phyloP scores from a whole-genome alignment of 2,797 vertebrate genomes.

The Anguilla anguilla region DNA sequence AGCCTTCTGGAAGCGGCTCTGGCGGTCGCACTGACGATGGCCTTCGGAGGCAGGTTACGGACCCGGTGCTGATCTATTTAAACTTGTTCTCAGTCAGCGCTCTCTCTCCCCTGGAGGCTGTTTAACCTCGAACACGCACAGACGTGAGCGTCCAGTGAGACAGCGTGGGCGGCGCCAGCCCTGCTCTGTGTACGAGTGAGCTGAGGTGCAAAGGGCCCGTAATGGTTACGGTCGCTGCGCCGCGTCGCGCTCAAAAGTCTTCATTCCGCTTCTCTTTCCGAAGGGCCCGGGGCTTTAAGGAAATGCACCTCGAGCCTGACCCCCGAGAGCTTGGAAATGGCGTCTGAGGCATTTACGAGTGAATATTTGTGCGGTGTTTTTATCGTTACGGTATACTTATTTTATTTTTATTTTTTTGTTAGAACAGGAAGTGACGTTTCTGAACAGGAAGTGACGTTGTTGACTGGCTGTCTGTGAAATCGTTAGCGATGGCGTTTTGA shows the following conservation, averaged over 20 bases:
- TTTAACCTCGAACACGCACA: background rate
- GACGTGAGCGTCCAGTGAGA: too few relatives aligned
- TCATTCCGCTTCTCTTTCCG: background rate
- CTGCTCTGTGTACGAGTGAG: background rate
- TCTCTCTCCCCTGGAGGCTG: background rate
- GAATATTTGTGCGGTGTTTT: constrained; percentile 21
- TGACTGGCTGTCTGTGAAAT: constrained; percentile 71
- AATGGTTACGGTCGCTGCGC: too few relatives aligned
- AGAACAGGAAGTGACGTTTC: constrained; percentile 59
- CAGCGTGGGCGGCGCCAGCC: too few relatives aligned
- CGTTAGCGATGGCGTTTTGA: constrained; percentile 44
- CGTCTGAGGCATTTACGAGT: constrained; percentile 22
- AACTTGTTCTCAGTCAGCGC: background rate
- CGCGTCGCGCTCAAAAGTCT: background rate
- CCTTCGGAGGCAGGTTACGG: background rate
- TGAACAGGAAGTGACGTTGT: constrained; percentile 60
- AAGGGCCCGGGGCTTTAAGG: background rate
- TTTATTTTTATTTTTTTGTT: constrained; percentile 45
- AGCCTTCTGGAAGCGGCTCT: background rate
- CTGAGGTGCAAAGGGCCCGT: background rate
- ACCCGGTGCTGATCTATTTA: background rate
- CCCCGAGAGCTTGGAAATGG: constrained; percentile 24
- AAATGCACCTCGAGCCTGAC: background rate
- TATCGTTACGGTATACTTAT: background rate
- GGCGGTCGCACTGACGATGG: too few relatives aligned